Percentiles rank a stretch among this genome's conserved stretches.
These are phyloP conservation scores for Panagrolaimus sp. DNA, from an alignment of 1,140 invertebrate species.

Conservation along the genomic window DNA sequence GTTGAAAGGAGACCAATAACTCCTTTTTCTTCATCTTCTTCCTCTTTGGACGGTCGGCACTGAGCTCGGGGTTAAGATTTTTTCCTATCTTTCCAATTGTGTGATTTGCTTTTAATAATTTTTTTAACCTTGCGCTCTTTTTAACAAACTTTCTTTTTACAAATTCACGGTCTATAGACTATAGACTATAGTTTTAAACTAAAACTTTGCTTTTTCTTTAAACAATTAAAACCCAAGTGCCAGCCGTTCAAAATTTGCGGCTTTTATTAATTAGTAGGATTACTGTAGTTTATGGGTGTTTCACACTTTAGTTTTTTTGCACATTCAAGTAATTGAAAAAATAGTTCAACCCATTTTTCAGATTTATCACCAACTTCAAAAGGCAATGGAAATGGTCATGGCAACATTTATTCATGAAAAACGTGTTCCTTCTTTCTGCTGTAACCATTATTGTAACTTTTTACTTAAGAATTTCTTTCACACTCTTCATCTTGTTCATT, in stretches of 20 bases:
- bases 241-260: too few relatives aligned
- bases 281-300: too few relatives aligned
- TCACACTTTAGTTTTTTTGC: too few relatives aligned
- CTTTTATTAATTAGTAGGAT: too few relatives aligned
- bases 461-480: not conserved
- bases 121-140: not conserved
- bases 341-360: too few relatives aligned
- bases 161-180: not conserved
- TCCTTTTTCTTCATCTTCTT: too few relatives aligned
- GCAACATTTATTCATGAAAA: not conserved
- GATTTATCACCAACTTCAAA: too few relatives aligned
- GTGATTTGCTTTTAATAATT: not conserved
- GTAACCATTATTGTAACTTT: not conserved
- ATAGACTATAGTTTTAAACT: not conserved
- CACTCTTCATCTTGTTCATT: not conserved
- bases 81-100: not conserved
- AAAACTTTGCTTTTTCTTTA: too few relatives aligned
- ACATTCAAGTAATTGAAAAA: too few relatives aligned
- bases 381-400: too few relatives aligned
- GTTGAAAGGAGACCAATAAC: not conserved
- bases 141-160: not conserved
- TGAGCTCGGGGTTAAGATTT: not conserved
- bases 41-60: not conserved
- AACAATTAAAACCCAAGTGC: too few relatives aligned
- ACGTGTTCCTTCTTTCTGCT: conserved; percentile 4